These are phyloP conservation scores for Glaucomys volans DNA, from an alignment of 2,113 vertebrate genomes.

Conservation along the genomic window DNA sequence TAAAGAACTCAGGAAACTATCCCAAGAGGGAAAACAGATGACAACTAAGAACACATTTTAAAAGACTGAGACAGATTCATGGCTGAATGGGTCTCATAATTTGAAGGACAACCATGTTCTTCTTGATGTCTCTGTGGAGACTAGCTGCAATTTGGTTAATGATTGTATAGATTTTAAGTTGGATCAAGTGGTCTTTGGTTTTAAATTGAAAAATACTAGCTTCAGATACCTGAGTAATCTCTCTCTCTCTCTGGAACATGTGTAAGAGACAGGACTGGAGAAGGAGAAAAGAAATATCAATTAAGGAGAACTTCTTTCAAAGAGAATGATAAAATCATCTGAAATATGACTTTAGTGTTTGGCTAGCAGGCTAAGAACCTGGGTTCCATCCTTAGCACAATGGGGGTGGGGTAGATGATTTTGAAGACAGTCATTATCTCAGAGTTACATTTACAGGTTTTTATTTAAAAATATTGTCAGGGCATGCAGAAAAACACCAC, in stretches of 20 bases:
- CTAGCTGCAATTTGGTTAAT: neutral
- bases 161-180: slow-evolving; percentile 1
- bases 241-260: neutral
- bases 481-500: slow-evolving; percentile 1
- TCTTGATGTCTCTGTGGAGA: neutral
- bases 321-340: slow-evolving; percentile 19
- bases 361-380: neutral
- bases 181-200: neutral
- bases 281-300: neutral
- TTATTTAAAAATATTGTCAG: slow-evolving; percentile 52
- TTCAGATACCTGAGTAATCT: neutral
- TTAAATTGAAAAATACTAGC: slow-evolving; percentile 4
- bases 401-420: neutral
- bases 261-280: neutral
- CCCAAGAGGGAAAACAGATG: neutral
- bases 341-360: neutral
- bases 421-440: neutral
- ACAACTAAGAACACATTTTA: neutral
- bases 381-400: neutral
- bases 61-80: neutral
- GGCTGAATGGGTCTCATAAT: neutral
- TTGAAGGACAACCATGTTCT: neutral
- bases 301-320: neutral
- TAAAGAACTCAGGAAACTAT: slow-evolving; percentile 31
- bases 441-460: slow-evolving; percentile 24